Evolutionary conservation across 2,113 vertebrate species (phyloP).

Genomic region (Panthera uncia): DNA sequence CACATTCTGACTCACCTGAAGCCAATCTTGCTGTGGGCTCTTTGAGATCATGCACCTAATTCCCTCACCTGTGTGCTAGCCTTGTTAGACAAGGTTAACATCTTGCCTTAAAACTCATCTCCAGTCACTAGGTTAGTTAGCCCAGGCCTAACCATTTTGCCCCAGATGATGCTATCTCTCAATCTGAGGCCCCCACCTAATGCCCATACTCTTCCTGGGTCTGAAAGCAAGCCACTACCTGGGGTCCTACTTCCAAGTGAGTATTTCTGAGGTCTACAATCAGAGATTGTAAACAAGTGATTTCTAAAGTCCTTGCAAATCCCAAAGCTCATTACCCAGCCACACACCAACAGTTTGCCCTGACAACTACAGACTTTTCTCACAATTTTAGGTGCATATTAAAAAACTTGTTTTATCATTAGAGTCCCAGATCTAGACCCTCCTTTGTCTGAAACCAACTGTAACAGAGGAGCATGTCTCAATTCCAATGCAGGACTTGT

Average conservation of each 20-base stretch:
- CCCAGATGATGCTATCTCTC: not conserved
- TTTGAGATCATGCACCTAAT: not conserved
- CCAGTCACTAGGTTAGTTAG: not conserved
- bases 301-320: not conserved
- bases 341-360: not conserved
- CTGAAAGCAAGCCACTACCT: not conserved
- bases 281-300: not conserved
- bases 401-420: not conserved
- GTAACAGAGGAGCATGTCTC: conserved; percentile 18
- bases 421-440: not conserved
- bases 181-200: not conserved
- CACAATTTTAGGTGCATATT: not conserved
- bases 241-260: not conserved
- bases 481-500: conserved; percentile 1
- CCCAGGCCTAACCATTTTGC: not conserved
- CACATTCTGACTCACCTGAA: not conserved
- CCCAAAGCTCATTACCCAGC: not conserved
- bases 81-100: not conserved
- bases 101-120: not conserved
- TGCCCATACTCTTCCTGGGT: not conserved
- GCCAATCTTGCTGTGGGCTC: not conserved
- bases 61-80: not conserved
- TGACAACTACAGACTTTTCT: not conserved
- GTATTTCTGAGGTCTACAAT: not conserved
- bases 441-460: not conserved